These are phyloP conservation scores for Hemicordylus capensis DNA, from an alignment of 2,113 vertebrate genomes.

Conservation along the genomic window DNA sequence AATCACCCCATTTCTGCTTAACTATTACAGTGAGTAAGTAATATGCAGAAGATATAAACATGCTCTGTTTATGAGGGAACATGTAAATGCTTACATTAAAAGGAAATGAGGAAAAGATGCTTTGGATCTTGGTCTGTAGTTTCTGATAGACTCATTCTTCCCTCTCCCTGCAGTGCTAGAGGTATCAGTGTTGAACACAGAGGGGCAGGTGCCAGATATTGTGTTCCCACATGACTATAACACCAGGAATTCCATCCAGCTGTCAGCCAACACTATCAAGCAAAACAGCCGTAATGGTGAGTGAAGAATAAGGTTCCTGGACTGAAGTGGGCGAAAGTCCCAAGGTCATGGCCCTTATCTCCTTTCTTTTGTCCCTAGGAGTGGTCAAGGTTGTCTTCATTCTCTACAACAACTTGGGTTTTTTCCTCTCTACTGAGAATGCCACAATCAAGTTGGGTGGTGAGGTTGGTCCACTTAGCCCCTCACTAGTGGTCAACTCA, in stretches of 20 bases:
- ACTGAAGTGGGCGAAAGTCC: background rate
- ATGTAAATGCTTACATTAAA: background rate
- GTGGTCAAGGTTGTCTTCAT: slow-evolving; percentile 94
- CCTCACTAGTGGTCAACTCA: slow-evolving; percentile 86
- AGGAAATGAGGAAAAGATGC: background rate
- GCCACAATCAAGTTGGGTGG: slow-evolving; percentile 88
- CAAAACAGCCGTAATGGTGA: slow-evolving; percentile 95
- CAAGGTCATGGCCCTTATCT: background rate
- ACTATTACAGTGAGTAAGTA: background rate
- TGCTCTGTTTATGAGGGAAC: background rate
- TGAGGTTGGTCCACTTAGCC: slow-evolving; percentile 70
- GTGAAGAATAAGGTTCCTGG: slow-evolving; percentile 34
- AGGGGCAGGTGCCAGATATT: slow-evolving; percentile 88
- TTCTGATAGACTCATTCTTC: background rate
- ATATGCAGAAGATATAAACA: background rate
- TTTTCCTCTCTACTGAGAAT: slow-evolving; percentile 91
- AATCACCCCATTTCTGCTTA: background rate
- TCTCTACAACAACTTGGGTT: slow-evolving; percentile 91
- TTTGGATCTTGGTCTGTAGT: background rate
- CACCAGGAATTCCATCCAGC: slow-evolving; percentile 90
- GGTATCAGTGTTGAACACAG: slow-evolving; percentile 90
- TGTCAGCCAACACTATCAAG: slow-evolving; percentile 91
- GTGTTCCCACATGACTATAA: slow-evolving; percentile 88
- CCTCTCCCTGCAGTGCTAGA: slow-evolving; percentile 81
- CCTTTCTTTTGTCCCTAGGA: slow-evolving; percentile 70